Evolutionary conservation across 1,140 invertebrate species (phyloP).

Genomic region (Tetraneura akinire): DNA sequence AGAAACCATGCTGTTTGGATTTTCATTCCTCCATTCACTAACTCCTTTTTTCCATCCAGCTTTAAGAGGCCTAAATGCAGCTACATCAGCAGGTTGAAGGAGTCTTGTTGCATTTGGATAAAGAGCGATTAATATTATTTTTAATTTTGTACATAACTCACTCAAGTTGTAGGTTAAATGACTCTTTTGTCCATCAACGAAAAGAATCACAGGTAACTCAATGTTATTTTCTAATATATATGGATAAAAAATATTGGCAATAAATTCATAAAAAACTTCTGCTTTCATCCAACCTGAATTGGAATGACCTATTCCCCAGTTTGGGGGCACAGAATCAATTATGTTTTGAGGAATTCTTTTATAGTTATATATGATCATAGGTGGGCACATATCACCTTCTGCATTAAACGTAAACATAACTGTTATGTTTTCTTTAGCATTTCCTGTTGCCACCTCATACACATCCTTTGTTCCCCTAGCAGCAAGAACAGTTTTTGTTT

Average conservation of each 20-base stretch:
- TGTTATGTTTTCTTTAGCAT: conserved; percentile 59
- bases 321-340: conserved; percentile 54
- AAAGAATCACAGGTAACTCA: not conserved
- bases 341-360: conserved; percentile 57
- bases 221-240: conserved; percentile 52
- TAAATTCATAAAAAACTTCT: conserved; percentile 59
- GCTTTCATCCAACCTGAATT: conserved; percentile 60
- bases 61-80: conserved; percentile 58
- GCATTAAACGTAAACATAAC: conserved; percentile 58
- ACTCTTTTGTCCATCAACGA: conserved; percentile 4
- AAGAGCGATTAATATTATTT: conserved; percentile 56
- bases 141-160: not conserved
- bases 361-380: conserved; percentile 58
- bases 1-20: not conserved
- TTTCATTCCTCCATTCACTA: conserved; percentile 52
- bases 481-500: conserved; percentile 56
- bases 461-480: conserved; percentile 56
- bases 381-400: conserved; percentile 57
- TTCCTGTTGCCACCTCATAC: conserved; percentile 55
- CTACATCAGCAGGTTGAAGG: conserved; percentile 59
- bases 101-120: conserved; percentile 60
- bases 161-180: conserved; percentile 10
- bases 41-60: conserved; percentile 57
- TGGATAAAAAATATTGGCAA: conserved; percentile 58
- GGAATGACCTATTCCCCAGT: conserved; percentile 58